These are phyloP conservation scores for Adela reaumurella DNA, from an alignment of 2,888 invertebrate species.

Conservation along the genomic window DNA sequence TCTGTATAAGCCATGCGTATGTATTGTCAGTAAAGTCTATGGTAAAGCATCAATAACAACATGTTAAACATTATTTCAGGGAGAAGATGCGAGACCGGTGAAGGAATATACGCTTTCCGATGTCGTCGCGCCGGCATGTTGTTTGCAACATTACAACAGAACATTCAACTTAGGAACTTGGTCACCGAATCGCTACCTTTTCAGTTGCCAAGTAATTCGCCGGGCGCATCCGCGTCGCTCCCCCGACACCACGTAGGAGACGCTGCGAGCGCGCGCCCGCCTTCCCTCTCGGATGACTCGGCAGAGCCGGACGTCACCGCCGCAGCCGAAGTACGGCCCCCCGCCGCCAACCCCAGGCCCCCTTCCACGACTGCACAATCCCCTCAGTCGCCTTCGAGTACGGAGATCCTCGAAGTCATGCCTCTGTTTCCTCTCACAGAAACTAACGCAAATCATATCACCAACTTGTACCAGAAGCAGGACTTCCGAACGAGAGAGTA, in stretches of 20 bases:
- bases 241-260: slow-evolving; percentile 38
- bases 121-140: slow-evolving; percentile 83
- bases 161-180: slow-evolving; percentile 67
- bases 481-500: slow-evolving; percentile 52
- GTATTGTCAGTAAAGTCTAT: too few species aligned
- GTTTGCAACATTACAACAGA: slow-evolving; percentile 82
- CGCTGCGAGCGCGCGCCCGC: slow-evolving; percentile 30
- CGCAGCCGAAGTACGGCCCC: slow-evolving; percentile 9
- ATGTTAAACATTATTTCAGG: too few species aligned
- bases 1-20: too few species aligned
- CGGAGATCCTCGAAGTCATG: slow-evolving; percentile 53
- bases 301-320: slow-evolving; percentile 31
- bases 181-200: slow-evolving; percentile 35
- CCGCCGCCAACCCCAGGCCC: slow-evolving; percentile 16
- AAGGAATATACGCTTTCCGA: slow-evolving; percentile 91
- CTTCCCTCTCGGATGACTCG: slow-evolving; percentile 33
- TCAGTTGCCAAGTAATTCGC: slow-evolving; percentile 28
- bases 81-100: slow-evolving; percentile 82
- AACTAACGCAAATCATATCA: slow-evolving; percentile 33
- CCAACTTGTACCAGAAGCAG: slow-evolving; percentile 53
- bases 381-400: slow-evolving; percentile 53
- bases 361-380: slow-evolving; percentile 19
- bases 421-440: slow-evolving; percentile 43
- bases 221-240: slow-evolving; percentile 28
- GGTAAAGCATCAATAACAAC: too few species aligned